Percentiles rank a stretch among this genome's conserved stretches.
Evolutionary conservation across 2,888 invertebrate species (phyloP).

Genomic region (Conchocele bisecta): DNA sequence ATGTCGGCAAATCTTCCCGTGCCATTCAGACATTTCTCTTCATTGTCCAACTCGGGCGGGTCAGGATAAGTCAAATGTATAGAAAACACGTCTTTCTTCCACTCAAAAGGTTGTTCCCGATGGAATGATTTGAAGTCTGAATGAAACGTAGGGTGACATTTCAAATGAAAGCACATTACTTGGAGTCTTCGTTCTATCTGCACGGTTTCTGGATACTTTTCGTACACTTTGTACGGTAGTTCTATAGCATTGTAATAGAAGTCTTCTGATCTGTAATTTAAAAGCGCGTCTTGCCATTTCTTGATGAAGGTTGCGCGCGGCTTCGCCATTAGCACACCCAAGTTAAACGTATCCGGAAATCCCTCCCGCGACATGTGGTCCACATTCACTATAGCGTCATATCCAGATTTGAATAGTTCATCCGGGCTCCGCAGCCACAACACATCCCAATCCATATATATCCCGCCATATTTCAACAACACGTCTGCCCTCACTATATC

Average conservation of each 20-base stretch:
- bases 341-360: conserved; percentile 68
- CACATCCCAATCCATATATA: conserved; percentile 79
- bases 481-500: conserved; percentile 76
- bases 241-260: conserved; percentile 59
- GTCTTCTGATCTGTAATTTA: conserved; percentile 47
- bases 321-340: conserved; percentile 71
- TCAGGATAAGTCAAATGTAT: conserved; percentile 77
- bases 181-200: conserved; percentile 70
- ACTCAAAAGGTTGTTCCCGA: conserved; percentile 65
- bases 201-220: conserved; percentile 69
- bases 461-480: conserved; percentile 76
- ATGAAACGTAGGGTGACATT: conserved; percentile 74
- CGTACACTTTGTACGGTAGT: conserved; percentile 65
- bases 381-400: conserved; percentile 71
- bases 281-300: conserved; percentile 50
- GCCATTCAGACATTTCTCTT: conserved; percentile 49
- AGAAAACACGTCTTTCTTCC: conserved; percentile 70
- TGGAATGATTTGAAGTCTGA: conserved; percentile 66
- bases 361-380: conserved; percentile 66
- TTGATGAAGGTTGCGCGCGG: conserved; percentile 64
- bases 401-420: conserved; percentile 61
- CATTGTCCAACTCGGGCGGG: conserved; percentile 68
- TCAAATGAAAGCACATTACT: conserved; percentile 74
- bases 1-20: conserved; percentile 75
- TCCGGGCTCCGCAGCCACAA: conserved; percentile 75